A percentile compares a stretch with the other conserved stretches of the same genome.
phyloP scores from a whole-genome alignment of 2,888 invertebrate species.

The Hypolimnas misippus region DNA sequence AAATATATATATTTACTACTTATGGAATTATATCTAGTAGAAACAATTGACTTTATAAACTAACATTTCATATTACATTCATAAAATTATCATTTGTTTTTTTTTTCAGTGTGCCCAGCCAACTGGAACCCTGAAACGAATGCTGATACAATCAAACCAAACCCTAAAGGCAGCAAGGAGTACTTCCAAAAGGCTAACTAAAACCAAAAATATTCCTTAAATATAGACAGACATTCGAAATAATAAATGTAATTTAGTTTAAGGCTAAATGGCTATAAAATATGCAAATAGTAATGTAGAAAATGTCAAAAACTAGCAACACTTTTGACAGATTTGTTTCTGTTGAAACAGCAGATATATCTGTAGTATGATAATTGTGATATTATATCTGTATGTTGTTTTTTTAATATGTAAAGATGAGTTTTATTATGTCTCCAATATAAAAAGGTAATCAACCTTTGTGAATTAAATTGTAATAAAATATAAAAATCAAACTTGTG shows the following conservation, averaged over 20 bases:
- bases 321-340: no score
- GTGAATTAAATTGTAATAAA: not conserved
- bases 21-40: no score
- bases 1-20: no score
- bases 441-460: not conserved
- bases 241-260: not conserved
- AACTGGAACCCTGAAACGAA: slow-evolving; percentile 95
- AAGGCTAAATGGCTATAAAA: slow-evolving; percentile 1
- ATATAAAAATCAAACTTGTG: not conserved
- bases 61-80: no score
- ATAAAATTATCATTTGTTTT: no score
- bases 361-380: no score
- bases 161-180: slow-evolving; percentile 92
- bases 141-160: slow-evolving; percentile 95
- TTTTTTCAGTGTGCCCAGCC: slow-evolving; percentile 93
- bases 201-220: slow-evolving; percentile 21
- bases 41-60: no score
- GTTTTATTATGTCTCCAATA: not conserved
- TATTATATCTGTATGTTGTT: no score
- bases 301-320: not conserved
- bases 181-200: slow-evolving; percentile 89
- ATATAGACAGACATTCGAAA: not conserved
- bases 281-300: not conserved
- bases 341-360: no score
- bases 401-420: not conserved